Base-by-base conservation (phyloP, 1,140 invertebrate species). In the Atopsyche davidsoni region DNA sequence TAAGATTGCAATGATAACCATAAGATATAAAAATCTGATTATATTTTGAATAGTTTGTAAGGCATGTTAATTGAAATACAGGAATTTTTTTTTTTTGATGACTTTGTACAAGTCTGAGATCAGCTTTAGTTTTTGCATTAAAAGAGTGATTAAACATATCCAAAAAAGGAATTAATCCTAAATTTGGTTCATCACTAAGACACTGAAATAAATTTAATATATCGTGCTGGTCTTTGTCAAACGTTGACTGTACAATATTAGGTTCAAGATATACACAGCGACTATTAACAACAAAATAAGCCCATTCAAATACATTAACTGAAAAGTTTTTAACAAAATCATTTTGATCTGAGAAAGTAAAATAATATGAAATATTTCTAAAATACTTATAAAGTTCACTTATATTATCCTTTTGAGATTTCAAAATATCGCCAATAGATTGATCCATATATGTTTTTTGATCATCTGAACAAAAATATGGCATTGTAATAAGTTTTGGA, bases 71-170 rank as follows among this genome's bases (percentile, higher is more conserved):
- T 52, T 44, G 42, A 44, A 47, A 57, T 38, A 32, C 38, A 14
- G 23, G 19, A 42, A n/a, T 14, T 14, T 28, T 13, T 21, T 24
- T 24, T 16, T 18, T 41, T 21, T 18, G 39, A 18, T 11, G 9
- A 10, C 10, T 9, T 17, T 41, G 14, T 9, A 41, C 10, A 17
- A 41, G 35, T 7, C 10, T 17, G 2, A 57, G 23, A 19, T 19
- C 32, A 17, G 45, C 40, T 1, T 39, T 25, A 32, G 49, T 57
- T 22, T 49, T 24, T 16, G 34, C 54, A 22, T 34, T 17, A 16
- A 17, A 28, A 14, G 54, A 57, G 22, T 57, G 54, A 44, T 57
- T 57, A 39, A 57, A 52, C 54, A 57, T 49, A 40, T 57, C 54
- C 38, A 57, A 49, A 45, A 24, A 57, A 7, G 54, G 54, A 18